Evolutionary conservation across 2,888 invertebrate genomes (phyloP), one percentile per base, ranked within the genome.

Genomic region (Seira sanloemensis): DNA sequence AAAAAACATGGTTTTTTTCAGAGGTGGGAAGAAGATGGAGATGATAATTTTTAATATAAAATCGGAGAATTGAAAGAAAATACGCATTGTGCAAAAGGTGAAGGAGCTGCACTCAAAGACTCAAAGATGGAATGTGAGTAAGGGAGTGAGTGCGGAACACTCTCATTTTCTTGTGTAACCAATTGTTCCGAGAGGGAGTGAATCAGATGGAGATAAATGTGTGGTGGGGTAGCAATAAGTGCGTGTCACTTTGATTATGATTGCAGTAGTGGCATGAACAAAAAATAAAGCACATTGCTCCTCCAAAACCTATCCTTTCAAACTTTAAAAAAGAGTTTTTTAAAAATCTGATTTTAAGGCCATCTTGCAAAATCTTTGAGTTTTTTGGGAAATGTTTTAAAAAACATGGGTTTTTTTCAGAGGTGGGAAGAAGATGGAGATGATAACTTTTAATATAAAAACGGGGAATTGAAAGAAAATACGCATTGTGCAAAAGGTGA

Each of bases 191-290:
- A n/a, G n/a, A n/a, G n/a, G n/a, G n/a, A n/a, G n/a, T n/a, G n/a
- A 4, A 37, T 37, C 12, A 58, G 62, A 62, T 62, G 76, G 25
- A 72, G 79, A 85, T 81, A 81, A 84, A 76, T 79, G 54, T 73
- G 76, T 74, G 74, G 80, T 80, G 58, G 80, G 62, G 62, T 62
- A 62, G 62, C 62, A 62, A 62, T 76, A 84, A 79, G 79, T 79
- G 79, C 79, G 79, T 84, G 84, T 84, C 84, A 84, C 72, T 84
- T 75, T 84, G 84, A 84, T 84, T 84, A 84, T 76, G 79, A 84
- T 75, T 71, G 79, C 69, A 72, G 69, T 72, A 67, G 74, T 19
- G 71, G 46, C 12, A 18, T 12, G 50, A 50, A 50, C 50, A 50
- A 78, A 1, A 12, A 5, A 26, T 9, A 19, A 37, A 46, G 46